Evolutionary conservation across 1,140 invertebrate genomes (phyloP).

Genomic region (Callitettix versicolor): DNA sequence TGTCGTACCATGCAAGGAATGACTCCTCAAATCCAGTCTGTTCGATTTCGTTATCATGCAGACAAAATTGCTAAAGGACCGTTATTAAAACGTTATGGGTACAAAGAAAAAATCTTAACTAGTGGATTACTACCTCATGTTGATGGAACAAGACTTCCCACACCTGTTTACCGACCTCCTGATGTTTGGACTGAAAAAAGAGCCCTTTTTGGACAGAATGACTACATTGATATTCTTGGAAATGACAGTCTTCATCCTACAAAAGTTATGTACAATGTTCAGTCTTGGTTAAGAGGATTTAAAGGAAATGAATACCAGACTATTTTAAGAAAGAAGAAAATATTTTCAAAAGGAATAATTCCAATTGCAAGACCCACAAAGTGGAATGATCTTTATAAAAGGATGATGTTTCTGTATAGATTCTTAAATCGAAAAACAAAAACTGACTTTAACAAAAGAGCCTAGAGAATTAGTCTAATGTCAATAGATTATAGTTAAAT

Average conservation of each 20-base stretch:
- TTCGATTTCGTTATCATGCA: slow-evolving; percentile 52
- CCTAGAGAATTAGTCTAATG: background rate
- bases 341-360: slow-evolving; percentile 43
- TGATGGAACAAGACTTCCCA: slow-evolving; percentile 34
- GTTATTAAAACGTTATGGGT: slow-evolving; percentile 54
- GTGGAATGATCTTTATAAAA: slow-evolving; percentile 60
- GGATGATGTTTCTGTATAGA: slow-evolving; percentile 60
- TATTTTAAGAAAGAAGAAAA: slow-evolving; percentile 61
- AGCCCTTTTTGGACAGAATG: slow-evolving; percentile 88
- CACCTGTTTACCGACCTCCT: slow-evolving; percentile 56
- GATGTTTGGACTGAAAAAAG: slow-evolving; percentile 62
- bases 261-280: slow-evolving; percentile 70
- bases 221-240: slow-evolving; percentile 92
- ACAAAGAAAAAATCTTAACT: slow-evolving; percentile 51
- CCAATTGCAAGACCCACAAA: slow-evolving; percentile 56
- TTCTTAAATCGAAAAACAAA: slow-evolving; percentile 70
- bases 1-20: background rate
- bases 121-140: slow-evolving; percentile 56
- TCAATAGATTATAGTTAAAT: no score
- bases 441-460: slow-evolving; percentile 36
- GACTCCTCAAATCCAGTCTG: slow-evolving; percentile 21
- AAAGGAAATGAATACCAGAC: slow-evolving; percentile 78
- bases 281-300: slow-evolving; percentile 75
- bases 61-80: slow-evolving; percentile 50
- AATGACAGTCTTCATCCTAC: slow-evolving; percentile 69